These are phyloP conservation scores for Paracanthobrama guichenoti DNA, from an alignment of 2,113 vertebrate genomes.

Conservation along the genomic window DNA sequence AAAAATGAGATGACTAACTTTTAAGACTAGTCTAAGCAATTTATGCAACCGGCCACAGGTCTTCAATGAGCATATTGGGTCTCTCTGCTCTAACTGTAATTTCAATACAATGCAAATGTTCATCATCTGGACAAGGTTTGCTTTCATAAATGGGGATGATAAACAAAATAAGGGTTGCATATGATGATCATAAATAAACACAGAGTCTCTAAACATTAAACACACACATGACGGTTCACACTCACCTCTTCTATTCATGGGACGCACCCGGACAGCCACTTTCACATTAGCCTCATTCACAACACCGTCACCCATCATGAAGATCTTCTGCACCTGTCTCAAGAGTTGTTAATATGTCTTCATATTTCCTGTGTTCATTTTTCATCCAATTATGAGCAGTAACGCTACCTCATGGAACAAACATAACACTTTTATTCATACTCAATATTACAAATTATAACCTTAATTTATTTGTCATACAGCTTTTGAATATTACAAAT, in stretches of 20 bases:
- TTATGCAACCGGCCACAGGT: no score
- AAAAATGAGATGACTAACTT: no score
- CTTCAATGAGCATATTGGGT: no score
- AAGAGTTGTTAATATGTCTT: no score
- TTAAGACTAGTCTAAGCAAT: no score
- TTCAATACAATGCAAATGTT: no score
- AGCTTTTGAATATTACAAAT: background rate
- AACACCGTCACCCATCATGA: constrained; percentile 66
- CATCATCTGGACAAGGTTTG: background rate
- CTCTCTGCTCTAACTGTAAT: no score
- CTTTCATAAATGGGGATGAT: background rate
- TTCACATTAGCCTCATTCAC: constrained; percentile 89
- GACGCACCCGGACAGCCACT: constrained; percentile 93
- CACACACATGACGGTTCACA: background rate
- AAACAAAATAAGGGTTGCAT: background rate
- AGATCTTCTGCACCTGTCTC: constrained; percentile 41
- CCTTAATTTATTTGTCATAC: background rate
- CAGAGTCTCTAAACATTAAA: background rate
- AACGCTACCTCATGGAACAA: background rate
- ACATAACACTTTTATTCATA: background rate
- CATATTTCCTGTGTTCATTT: background rate
- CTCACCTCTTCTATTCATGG: constrained; percentile 94
- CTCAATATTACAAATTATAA: background rate
- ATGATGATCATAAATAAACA: background rate
- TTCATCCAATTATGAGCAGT: constrained; percentile 51